A percentile compares a stretch with the other conserved stretches of the same genome.
These are phyloP conservation scores for Corapipo altera DNA, from an alignment of 2,113 vertebrate species.

Conservation along the genomic window DNA sequence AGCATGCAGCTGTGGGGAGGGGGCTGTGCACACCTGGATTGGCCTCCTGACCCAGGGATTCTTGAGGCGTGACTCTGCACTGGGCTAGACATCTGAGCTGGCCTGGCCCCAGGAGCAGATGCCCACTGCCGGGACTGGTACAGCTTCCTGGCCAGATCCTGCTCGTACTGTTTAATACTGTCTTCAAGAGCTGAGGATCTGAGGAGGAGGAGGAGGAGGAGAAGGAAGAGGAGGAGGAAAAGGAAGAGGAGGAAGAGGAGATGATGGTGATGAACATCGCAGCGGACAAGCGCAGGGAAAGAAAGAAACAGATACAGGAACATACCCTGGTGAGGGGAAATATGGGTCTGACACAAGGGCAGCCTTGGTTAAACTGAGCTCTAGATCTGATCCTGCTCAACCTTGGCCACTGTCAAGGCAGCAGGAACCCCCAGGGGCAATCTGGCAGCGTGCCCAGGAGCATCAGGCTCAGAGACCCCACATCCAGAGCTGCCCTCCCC, in stretches of 20 bases:
- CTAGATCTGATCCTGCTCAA: background rate
- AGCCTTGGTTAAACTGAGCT: background rate
- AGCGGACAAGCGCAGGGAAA: constrained; percentile 24
- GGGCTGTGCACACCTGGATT: constrained; percentile 64
- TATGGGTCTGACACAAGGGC: background rate
- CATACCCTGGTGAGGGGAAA: constrained; percentile 8
- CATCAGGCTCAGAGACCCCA: background rate
- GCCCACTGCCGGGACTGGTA: constrained; percentile 89
- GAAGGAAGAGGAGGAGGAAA: background rate
- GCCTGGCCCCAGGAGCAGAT: constrained; percentile 69
- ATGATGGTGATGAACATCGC: constrained; percentile 56
- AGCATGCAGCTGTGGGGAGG: constrained; percentile 45
- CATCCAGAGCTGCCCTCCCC: background rate
- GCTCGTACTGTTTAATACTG: constrained; percentile 92
- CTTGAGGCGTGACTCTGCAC: constrained; percentile 33
- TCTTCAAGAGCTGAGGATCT: constrained; percentile 88
- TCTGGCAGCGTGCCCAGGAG: background rate
- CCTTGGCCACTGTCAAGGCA: background rate
- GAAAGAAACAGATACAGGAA: constrained; percentile 51
- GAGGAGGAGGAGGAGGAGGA: constrained; percentile 40
- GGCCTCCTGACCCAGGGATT: constrained; percentile 32
- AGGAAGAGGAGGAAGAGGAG: background rate
- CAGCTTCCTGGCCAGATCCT: constrained; percentile 90
- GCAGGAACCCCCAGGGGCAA: background rate
- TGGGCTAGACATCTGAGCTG: constrained; percentile 42